Evolutionary conservation across 2,888 invertebrate species (phyloP), one percentile per base, ranked within the genome.

Genomic region (Tethea ocularis): DNA sequence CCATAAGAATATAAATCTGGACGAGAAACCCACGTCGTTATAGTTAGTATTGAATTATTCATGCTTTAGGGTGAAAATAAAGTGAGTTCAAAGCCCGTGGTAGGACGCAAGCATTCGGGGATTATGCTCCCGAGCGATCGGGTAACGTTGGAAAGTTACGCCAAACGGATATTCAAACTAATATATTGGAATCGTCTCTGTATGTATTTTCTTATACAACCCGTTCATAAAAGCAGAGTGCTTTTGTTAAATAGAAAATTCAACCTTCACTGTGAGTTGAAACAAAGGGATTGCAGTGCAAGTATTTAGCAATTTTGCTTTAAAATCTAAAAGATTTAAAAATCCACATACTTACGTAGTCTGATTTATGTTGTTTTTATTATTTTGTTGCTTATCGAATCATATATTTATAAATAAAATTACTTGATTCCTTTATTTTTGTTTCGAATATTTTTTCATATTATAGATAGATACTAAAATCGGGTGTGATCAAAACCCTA

Each of bases 131-230:
- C 41, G 61, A 53, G 36, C 52, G 51, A 56, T 23, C 51, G 41
- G 29, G 38, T 24, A 58, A 51, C 58, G 46, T 33, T 53, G n/a
- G 24, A 61, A 62, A 68, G 57, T 65, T 71, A 64, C 59, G 11
- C 36, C 58, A 24, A 66, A 66, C 61, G 61, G 61, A 70, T 69
- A 66, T 68, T 68, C 67, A 69, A 68, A 63, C 59, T 61, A 57
- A 59, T 59, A 59, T 57, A 55, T 63, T 60, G 59, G 59, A 24
- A 54, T 52, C 36, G 22, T 59, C 52, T 52, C 55, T 36, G 4
- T 4, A 41, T 17, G 36, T 52, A 57, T 13, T 22, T 51, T 17
- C 38, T 62, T 61, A 57, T 55, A 51, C 10, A 56, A 54, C 51
- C 36, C 55, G 51, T 29, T 58, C 61, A 61, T 72, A 64, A 71